Percentiles rank a stretch among this genome's conserved stretches.
Evolutionary conservation across 2,888 invertebrate genomes (phyloP).

Genomic region (Euplexia lucipara): DNA sequence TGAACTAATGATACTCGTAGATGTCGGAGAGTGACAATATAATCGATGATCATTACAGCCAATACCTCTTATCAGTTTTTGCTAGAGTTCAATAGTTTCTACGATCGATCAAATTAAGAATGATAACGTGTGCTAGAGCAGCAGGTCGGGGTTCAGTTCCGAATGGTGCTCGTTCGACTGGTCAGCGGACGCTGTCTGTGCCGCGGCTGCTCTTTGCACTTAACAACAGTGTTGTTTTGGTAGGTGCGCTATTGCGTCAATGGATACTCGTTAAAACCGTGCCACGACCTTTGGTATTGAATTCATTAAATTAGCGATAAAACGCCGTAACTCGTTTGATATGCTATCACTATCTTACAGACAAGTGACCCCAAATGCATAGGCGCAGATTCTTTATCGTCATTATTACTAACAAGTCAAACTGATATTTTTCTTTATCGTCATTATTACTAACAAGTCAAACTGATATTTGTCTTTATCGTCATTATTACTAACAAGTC

Average conservation of each 20-base stretch:
- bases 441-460: no score
- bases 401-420: no score
- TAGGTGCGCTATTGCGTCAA: slow-evolving; percentile 50
- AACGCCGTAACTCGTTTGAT: slow-evolving; percentile 22
- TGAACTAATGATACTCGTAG: not conserved
- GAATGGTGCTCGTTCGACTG: not conserved
- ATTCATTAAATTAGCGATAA: slow-evolving; percentile 62
- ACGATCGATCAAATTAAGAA: not conserved
- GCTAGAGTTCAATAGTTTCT: not conserved
- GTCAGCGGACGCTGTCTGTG: not conserved
- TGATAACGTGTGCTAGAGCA: not conserved
- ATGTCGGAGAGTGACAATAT: not conserved
- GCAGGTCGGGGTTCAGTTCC: not conserved
- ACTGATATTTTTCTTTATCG: no score
- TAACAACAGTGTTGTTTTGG: slow-evolving; percentile 13
- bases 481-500: no score
- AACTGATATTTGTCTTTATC: no score
- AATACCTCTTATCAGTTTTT: not conserved
- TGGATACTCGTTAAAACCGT: slow-evolving; percentile 49
- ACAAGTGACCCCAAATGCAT: slow-evolving; percentile 40
- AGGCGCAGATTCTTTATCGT: slow-evolving; percentile 19
- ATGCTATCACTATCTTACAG: slow-evolving; percentile 42
- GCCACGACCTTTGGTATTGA: slow-evolving; percentile 64
- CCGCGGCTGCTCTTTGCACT: slow-evolving; percentile 9
- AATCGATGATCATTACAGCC: not conserved